Conservation (phyloP, 2,888 invertebrate genomes). For the Pandemis heparana region DNA sequence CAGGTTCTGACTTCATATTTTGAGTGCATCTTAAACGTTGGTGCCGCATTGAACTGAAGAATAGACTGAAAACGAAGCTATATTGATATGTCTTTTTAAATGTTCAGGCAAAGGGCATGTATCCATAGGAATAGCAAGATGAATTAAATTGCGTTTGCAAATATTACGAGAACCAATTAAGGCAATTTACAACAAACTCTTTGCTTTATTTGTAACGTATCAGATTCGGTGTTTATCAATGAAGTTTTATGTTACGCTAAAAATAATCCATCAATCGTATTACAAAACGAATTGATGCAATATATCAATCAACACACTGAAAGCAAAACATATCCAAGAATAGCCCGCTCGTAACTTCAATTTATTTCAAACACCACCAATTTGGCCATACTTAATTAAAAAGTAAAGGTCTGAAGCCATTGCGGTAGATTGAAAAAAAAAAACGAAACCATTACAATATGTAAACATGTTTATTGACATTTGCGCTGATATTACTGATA, state of each 20-base stretch:
- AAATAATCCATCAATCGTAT: constrained; percentile 44
- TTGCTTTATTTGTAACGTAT: neutral
- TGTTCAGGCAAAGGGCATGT: too few relatives aligned
- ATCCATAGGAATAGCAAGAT: too few relatives aligned
- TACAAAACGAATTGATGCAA: constrained; percentile 53
- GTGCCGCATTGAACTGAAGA: too few relatives aligned
- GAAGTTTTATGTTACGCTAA: constrained; percentile 11
- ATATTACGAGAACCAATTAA: neutral
- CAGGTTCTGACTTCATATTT: too few relatives aligned
- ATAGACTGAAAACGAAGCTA: too few relatives aligned
- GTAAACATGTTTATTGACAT: neutral
- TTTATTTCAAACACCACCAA: constrained; percentile 50
- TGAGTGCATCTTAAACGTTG: too few relatives aligned
- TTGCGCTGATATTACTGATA: neutral
- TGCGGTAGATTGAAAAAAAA: neutral
- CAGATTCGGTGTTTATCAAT: constrained; percentile 25
- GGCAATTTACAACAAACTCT: neutral
- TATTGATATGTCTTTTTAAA: too few relatives aligned
- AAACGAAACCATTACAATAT: neutral
- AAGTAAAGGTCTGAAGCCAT: neutral
- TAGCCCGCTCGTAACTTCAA: constrained; percentile 35
- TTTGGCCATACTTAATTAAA: constrained; percentile 17
- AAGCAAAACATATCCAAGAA: constrained; percentile 56
- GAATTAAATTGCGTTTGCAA: neutral
- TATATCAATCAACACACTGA: constrained; percentile 51